Percentiles rank a stretch among this genome's conserved stretches.
Evolutionary conservation across 2,113 vertebrate genomes (phyloP).

Genomic region (Chitala chitala): DNA sequence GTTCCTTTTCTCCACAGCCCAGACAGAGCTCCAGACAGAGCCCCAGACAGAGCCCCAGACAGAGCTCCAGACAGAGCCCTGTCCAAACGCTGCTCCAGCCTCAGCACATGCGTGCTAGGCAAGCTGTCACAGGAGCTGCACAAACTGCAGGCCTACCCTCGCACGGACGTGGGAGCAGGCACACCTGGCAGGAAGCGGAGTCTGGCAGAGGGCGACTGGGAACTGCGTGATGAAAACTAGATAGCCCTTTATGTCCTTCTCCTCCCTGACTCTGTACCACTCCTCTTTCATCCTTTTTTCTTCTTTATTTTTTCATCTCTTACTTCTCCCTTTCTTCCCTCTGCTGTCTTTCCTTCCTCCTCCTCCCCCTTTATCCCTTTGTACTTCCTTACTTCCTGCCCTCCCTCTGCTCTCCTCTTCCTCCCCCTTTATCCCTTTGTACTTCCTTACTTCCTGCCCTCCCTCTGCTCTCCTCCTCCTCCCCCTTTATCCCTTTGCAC

Average conservation of each 20-base stretch:
- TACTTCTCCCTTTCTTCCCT: constrained; percentile 13
- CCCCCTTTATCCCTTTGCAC: neutral
- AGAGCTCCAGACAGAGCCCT: no score
- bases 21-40: no score
- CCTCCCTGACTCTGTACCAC: no score
- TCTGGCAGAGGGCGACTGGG: constrained; percentile 67
- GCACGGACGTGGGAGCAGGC: constrained; percentile 79
- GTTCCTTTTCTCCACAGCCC: constrained; percentile 75
- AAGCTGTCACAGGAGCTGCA: constrained; percentile 83
- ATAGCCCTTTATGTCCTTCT: constrained; percentile 15
- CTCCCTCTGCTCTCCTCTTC: constrained; percentile 7
- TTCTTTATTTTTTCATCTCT: neutral
- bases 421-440: neutral
- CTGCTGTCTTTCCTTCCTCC: constrained; percentile 1
- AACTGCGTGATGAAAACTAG: constrained; percentile 66
- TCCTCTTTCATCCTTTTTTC: constrained; percentile 5
- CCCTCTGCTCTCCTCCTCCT: neutral
- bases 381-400: no score
- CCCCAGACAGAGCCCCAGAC: no score
- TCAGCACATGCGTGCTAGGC: constrained; percentile 84
- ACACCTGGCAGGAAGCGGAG: constrained; percentile 84
- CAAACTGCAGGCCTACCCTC: constrained; percentile 82
- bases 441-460: no score
- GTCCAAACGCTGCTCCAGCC: constrained; percentile 85
- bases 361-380: neutral